These are phyloP conservation scores for Sclerurus mexicanus DNA, from an alignment of 2,113 vertebrate species.

Conservation along the genomic window DNA sequence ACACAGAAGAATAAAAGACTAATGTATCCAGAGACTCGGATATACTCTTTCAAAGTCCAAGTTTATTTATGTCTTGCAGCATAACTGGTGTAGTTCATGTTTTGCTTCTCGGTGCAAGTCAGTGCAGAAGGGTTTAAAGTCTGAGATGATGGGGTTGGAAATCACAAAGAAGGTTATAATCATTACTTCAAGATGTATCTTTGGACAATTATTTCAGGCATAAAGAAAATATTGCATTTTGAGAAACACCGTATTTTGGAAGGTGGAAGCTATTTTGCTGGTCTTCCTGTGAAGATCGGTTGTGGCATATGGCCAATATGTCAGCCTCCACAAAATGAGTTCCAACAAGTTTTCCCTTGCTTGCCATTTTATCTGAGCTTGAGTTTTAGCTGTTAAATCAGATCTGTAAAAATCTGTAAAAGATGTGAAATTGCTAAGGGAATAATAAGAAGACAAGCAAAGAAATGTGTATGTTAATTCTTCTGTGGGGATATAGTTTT, in stretches of 20 bases:
- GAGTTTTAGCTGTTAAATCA: background rate
- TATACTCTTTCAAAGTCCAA: background rate
- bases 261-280: background rate
- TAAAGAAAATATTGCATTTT: background rate
- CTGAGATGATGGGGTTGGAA: background rate
- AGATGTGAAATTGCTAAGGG: background rate
- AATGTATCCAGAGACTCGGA: background rate
- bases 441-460: background rate
- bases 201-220: background rate
- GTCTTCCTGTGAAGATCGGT: background rate
- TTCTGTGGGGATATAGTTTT: background rate
- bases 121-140: background rate
- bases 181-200: background rate
- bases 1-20: background rate
- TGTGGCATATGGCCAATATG: background rate
- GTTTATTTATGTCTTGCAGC: background rate
- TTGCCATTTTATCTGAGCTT: conserved; percentile 15
- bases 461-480: background rate
- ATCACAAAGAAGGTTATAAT: background rate
- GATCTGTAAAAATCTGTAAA: background rate
- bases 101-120: background rate
- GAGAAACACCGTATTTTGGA: background rate
- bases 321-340: conserved; percentile 21
- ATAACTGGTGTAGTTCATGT: background rate
- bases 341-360: background rate